Base-by-base conservation (phyloP, 2,888 invertebrate genomes). In the Cryptops parisi region DNA sequence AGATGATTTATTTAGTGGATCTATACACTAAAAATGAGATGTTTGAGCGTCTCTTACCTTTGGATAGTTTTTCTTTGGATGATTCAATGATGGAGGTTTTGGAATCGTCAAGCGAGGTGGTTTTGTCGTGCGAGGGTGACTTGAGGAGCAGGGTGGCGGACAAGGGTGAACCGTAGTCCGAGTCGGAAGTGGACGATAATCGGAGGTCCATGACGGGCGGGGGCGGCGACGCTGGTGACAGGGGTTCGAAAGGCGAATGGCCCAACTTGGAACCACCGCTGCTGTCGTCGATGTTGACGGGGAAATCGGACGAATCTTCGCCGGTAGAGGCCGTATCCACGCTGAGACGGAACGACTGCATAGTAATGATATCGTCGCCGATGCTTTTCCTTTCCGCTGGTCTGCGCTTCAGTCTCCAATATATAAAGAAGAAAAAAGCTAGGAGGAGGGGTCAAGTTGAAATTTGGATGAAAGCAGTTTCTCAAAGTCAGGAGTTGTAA, bases 251-350 rank as follows among this genome's bases (percentile, higher is more conserved):
- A 15, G 43, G 43, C 43, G 43, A 41, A 41, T 41, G 43, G 6
- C 43, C 43, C n/a, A 41, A 19, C 43, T 41, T 41, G 19, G 43
- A 41, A 41, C 43, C 15, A 15, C 9, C 24, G 19, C 19, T 46
- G 46, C 46, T 46, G 24, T 46, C 46, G 46, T 46, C 46, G 9
- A 46, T 23, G 9, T 46, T 19, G 6, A 46, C 19, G 46, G 21
- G 9, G 17, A 46, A 46, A 23, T 46, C 46, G 6, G 46, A 46
- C 6, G 46, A 46, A 23, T 46, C 46, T 6, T 46, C 46, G 5
- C 9, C 46, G 9, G 21, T 6, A 12, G 38, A 33, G 9, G 25
- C 4, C 9, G 46, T 46, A 46, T 46, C 46, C 46, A 46, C 9
- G 9, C 9, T 23, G 4, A 46, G 25, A 21, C 46, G 46, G 17